Evolutionary conservation across 2,113 vertebrate genomes (phyloP).

Genomic region (Aegithalos caudatus): DNA sequence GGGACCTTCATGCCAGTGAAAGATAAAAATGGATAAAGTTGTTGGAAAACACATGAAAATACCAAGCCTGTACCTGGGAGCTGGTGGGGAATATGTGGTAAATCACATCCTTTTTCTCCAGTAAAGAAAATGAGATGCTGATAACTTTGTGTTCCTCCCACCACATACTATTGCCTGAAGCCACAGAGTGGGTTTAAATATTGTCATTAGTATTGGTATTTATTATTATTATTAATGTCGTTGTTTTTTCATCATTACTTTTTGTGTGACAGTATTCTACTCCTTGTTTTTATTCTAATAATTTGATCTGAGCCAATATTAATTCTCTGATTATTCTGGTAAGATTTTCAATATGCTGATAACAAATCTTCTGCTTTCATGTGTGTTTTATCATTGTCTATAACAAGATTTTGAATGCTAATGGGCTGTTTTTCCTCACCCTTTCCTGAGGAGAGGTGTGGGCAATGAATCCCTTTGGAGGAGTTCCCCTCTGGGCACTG

Average conservation of each 20-base stretch:
- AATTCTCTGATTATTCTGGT: background rate
- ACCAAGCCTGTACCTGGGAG: no score
- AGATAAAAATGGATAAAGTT: background rate
- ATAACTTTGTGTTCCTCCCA: background rate
- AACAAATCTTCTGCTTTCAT: background rate
- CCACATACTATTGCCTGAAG: background rate
- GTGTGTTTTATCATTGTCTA: background rate
- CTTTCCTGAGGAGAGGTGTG: background rate
- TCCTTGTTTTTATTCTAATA: background rate
- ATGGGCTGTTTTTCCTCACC: background rate
- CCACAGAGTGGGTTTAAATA: background rate
- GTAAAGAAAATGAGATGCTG: background rate
- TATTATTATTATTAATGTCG: background rate
- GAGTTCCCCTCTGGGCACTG: background rate
- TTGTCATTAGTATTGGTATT: background rate
- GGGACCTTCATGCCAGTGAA: background rate
- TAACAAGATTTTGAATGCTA: background rate
- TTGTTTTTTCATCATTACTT: background rate
- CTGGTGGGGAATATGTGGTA: background rate
- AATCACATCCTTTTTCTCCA: background rate
- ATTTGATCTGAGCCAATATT: background rate
- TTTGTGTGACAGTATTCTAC: background rate
- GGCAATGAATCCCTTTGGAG: background rate
- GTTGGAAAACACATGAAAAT: background rate
- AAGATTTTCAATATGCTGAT: background rate